Base-by-base conservation (phyloP, 2,888 invertebrate species). In the Ornithoptera alexandrae region DNA sequence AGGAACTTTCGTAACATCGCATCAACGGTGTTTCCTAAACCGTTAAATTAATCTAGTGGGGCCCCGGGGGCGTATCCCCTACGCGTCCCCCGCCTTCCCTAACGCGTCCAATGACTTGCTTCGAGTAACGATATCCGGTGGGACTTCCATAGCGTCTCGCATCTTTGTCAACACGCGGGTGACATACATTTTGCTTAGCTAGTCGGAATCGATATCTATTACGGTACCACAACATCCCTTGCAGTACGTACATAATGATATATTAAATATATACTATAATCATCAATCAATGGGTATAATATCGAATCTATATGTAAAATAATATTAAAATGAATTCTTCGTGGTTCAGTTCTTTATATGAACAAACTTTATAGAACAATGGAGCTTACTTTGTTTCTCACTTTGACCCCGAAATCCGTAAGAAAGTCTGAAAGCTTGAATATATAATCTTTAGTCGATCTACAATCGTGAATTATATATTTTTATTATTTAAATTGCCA, bases 41-140 rank as follows among this genome's bases (percentile, higher is more conserved):
- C 69, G 61, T 62, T 65, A 69, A 65, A 65, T 69, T 69, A 69
- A 65, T 62, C 62, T 62, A 50, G 56, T 61, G 62, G 65, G 65
- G 58, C 30, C 46, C 36, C 53, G 58, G 24, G 58, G 65, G 69
- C 65, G 69, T 69, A 60, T 65, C 57, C 58, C 46, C 42, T 15
- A 17, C 30, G 30, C 20, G 39, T 30, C 50, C 46, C 65, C 61
- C 65, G 46, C 57, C 61, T 36, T 62, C 17, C 30, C n/a, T n/a
- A 22, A 20, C 61, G 61, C 58, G 58, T 17, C 69, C 69, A 69
- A 69, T 69, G 69, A 65, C 62, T 22, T 42, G 20, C 36, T 53
- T 39, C 69, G 50, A 53, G 62, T 62, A 50, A 42, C 36, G 53
- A 7, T 24, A 42, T 58, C 65, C 65, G 56, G 53, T 39, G 64